These are phyloP conservation scores for human (Homo sapiens) DNA, from an alignment of 2,113 vertebrate species.

Conservation along the genomic window GRCh38 chr17:41238501-41239000, in stretches of 20 bases:
- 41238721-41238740: background rate
- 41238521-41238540: background rate
- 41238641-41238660: background rate
- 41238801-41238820: background rate
- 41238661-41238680: background rate
- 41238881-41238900: no score
- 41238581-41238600: background rate
- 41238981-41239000: background rate
- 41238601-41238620: background rate
- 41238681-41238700: accelerated
- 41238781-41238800: background rate
- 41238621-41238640: background rate
- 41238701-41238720: background rate
- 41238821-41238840: background rate
- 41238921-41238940: background rate
- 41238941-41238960: no score
- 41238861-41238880: background rate
- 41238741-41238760: background rate
- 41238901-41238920: no score
- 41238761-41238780: accelerated
- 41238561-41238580: background rate
- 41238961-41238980: background rate
- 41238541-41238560: background rate
- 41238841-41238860: accelerated
- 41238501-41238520: no score